Evolutionary conservation across 2,797 vertebrate species (phyloP).

Genomic region (Sardinella longiceps): DNA sequence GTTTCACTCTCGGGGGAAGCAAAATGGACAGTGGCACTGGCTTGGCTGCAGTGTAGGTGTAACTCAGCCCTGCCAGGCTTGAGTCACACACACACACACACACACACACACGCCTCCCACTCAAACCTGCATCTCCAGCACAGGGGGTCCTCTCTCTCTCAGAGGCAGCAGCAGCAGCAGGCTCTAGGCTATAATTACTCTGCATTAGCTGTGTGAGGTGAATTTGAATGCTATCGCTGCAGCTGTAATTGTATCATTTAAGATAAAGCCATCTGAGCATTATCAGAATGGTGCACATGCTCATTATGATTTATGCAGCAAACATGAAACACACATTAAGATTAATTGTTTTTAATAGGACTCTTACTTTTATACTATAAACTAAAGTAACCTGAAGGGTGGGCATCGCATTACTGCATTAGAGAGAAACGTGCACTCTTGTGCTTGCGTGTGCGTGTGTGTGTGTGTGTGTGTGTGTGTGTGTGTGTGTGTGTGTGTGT

Average conservation of each 20-base stretch:
- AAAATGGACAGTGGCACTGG: neutral
- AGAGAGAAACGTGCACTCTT: neutral
- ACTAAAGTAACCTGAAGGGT: neutral
- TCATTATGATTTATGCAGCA: slow-evolving; percentile 9
- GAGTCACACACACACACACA: slow-evolving; percentile 46
- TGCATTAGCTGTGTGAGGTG: slow-evolving; percentile 17
- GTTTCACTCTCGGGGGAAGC: neutral
- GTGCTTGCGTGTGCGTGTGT: neutral
- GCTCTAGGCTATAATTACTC: slow-evolving; percentile 25
- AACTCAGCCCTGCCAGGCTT: neutral
- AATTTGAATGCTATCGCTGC: neutral
- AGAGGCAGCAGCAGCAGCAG: neutral
- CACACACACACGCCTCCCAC: neutral
- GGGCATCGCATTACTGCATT: neutral
- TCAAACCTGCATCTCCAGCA: neutral
- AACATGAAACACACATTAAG: neutral
- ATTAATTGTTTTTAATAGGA: neutral
- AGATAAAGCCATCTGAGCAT: neutral
- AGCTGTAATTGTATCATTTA: neutral
- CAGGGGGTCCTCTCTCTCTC: neutral
- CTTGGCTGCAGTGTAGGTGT: neutral
- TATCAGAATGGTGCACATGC: neutral
- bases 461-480: neutral
- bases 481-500: neutral
- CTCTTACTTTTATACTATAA: neutral